phyloP scores from a whole-genome alignment of 2,113 vertebrate species.

The Syngnathus typhle region DNA sequence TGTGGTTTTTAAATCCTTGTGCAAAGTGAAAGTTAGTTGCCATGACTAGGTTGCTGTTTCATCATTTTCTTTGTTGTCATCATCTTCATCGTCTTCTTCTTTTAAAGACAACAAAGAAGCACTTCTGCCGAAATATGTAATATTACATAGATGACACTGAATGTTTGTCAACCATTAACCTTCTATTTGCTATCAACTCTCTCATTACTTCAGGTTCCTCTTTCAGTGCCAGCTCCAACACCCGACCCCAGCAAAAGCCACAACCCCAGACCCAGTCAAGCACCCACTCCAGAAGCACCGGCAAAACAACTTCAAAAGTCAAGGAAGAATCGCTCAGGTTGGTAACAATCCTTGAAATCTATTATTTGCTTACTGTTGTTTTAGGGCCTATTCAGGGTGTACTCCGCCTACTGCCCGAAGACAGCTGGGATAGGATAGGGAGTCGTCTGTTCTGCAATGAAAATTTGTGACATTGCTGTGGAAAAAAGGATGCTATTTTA shows the following conservation, averaged over 20 bases:
- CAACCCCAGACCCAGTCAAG: constrained; percentile 17
- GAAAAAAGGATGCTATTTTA: no score
- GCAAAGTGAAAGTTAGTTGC: no score
- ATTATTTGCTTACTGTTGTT: not conserved
- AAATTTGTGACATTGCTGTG: no score
- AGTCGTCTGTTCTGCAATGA: no score
- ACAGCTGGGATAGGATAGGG: no score
- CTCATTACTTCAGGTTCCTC: constrained; percentile 33
- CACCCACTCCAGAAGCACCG: constrained; percentile 15
- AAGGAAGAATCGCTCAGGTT: constrained; percentile 80
- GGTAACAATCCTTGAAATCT: constrained; percentile 17
- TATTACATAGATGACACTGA: not conserved
- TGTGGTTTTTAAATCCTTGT: no score
- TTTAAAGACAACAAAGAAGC: no score
- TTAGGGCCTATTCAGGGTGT: not conserved
- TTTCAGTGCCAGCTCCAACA: constrained; percentile 15
- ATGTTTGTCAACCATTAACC: not conserved
- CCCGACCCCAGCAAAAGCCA: constrained; percentile 18
- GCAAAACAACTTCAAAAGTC: constrained; percentile 41
- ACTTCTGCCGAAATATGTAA: not conserved
- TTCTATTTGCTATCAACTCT: not conserved
- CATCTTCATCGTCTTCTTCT: no score
- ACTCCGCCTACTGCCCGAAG: no score
- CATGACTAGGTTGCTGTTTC: no score
- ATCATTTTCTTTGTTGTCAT: no score